Percentiles rank a stretch among this genome's conserved stretches.
Evolutionary conservation across 1,140 invertebrate species (phyloP).

Genomic region (Physella acuta): DNA sequence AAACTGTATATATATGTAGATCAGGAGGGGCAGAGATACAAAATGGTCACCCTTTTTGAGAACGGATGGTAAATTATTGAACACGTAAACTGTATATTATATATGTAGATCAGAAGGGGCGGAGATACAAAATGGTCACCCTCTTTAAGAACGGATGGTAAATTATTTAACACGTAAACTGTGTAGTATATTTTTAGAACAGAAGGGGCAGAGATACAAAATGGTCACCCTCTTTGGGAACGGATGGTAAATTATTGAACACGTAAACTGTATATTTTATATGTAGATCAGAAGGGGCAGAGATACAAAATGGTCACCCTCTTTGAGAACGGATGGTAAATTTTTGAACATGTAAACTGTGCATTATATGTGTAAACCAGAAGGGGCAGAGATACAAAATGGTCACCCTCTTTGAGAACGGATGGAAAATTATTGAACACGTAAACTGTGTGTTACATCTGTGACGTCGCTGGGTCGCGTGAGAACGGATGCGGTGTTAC

Average conservation of each 20-base stretch:
- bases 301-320: constrained; percentile 34
- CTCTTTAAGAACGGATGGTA: constrained; percentile 40
- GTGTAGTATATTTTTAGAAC: constrained; percentile 27
- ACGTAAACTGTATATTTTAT: no score
- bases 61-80: constrained; percentile 45
- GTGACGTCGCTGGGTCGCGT: constrained; percentile 23
- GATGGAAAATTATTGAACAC: constrained; percentile 31
- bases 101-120: constrained; percentile 24
- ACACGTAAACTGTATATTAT: no score
- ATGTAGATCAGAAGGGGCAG: constrained; percentile 23
- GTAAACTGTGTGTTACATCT: constrained; percentile 23
- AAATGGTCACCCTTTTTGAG: constrained; percentile 30
- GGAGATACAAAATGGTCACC: constrained; percentile 34
- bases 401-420: constrained; percentile 34
- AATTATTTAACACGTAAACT: no score
- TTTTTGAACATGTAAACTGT: constrained; percentile 6
- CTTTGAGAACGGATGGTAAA: constrained; percentile 42
- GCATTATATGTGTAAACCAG: constrained; percentile 24
- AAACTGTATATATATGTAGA: constrained; percentile 25
- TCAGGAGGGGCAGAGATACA: constrained; percentile 30
- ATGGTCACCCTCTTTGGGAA: constrained; percentile 33
- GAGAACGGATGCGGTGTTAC: constrained; percentile 42
- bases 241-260: constrained; percentile 43
- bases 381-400: constrained; percentile 33
- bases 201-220: constrained; percentile 32